phyloP scores from a whole-genome alignment of 2,888 invertebrate genomes.

The Macrosoma leucophasiata region DNA sequence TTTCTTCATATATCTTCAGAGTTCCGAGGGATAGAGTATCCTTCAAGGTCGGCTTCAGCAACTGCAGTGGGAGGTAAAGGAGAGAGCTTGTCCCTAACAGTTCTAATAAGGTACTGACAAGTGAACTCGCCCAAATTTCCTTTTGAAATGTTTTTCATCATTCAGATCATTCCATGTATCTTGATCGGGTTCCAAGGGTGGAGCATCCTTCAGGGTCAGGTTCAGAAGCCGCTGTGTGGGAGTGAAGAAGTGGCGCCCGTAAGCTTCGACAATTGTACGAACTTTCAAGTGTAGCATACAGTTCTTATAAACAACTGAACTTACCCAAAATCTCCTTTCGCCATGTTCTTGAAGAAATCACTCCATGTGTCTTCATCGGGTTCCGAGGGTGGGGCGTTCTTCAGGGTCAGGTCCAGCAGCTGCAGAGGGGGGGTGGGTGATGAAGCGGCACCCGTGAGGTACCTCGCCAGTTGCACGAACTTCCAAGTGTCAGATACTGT shows the following conservation, averaged over 20 bases:
- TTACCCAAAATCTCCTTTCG: slow-evolving; percentile 65
- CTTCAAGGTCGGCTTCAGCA: no score
- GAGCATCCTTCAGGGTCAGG: slow-evolving; percentile 75
- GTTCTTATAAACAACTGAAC: slow-evolving; percentile 14
- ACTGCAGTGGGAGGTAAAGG: no score
- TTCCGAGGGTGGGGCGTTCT: slow-evolving; percentile 64
- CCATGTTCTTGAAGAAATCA: slow-evolving; percentile 40
- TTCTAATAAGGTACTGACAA: no score
- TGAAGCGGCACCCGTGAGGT: slow-evolving; percentile 68
- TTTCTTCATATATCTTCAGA: no score
- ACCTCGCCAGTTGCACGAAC: slow-evolving; percentile 75
- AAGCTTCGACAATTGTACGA: no score
- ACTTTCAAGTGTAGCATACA: no score
- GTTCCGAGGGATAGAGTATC: no score
- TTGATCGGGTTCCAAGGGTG: slow-evolving; percentile 33
- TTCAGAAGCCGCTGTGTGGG: slow-evolving; percentile 54
- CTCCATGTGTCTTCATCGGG: slow-evolving; percentile 39
- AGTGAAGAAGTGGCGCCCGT: background rate
- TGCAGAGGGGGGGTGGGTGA: slow-evolving; percentile 67
- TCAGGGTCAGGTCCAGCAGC: slow-evolving; percentile 76
- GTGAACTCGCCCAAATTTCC: no score
- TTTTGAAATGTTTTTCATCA: no score
- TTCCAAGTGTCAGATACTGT: slow-evolving; percentile 51
- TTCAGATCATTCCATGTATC: slow-evolving; percentile 40
- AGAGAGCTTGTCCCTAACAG: no score